These are phyloP conservation scores for Campoletis raptor DNA, from an alignment of 2,888 invertebrate genomes.

Conservation along the genomic window DNA sequence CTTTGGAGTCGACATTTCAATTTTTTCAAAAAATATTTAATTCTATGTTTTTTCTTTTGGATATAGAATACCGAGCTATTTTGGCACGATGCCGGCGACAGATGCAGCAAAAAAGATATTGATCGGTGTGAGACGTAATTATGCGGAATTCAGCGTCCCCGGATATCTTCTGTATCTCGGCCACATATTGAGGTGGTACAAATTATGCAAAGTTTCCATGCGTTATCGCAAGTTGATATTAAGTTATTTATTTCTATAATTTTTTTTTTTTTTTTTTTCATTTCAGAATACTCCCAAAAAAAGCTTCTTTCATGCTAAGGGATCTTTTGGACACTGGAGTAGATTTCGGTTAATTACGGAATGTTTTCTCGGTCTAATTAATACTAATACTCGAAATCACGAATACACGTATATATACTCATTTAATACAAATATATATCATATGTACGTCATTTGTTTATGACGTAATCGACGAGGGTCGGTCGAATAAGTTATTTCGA, in stretches of 20 bases:
- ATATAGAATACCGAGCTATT: conserved; percentile 88
- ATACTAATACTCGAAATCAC: conserved; percentile 1
- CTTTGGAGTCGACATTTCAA: neutral
- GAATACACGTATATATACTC: conserved; percentile 4
- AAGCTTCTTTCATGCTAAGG: conserved; percentile 87
- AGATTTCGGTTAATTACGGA: conserved; percentile 86
- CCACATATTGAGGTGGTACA: conserved; percentile 85
- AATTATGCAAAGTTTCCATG: conserved; percentile 9
- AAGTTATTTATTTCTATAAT: conserved; percentile 18
- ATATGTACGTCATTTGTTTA: conserved; percentile 7
- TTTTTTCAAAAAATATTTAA: neutral
- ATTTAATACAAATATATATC: neutral
- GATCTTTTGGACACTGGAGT: conserved; percentile 89
- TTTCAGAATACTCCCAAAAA: conserved; percentile 87
- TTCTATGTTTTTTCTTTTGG: conserved; percentile 19
- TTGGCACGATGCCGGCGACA: conserved; percentile 87
- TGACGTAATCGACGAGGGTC: neutral
- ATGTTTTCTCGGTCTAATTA: neutral
- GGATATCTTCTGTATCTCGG: conserved; percentile 87
- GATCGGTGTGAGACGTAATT: conserved; percentile 88
- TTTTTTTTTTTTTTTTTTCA: conserved; percentile 65
- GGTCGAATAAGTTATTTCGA: conserved; percentile 6
- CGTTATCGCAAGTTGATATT: neutral
- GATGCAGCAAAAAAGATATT: conserved; percentile 87
- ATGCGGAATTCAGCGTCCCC: conserved; percentile 88